Conservation (phyloP, 2,888 invertebrate genomes). For the Microplitis deprimator region DNA sequence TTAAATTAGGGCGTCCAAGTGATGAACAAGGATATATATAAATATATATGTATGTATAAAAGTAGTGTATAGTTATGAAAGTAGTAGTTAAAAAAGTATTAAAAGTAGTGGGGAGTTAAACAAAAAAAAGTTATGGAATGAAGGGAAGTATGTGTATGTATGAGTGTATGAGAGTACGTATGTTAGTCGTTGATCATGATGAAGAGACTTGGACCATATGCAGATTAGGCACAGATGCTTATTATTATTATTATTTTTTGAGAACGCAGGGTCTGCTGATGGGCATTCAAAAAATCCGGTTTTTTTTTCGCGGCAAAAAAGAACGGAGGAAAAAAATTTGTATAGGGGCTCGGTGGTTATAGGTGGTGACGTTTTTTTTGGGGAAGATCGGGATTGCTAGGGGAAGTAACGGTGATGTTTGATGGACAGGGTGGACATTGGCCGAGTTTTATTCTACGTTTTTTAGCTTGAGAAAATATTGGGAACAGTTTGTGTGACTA, state of each 20-base stretch:
- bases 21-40: conserved; percentile 24
- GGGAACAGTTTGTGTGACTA: no score
- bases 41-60: conserved; percentile 12
- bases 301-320: conserved; percentile 53
- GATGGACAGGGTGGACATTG: conserved; percentile 34
- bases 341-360: conserved; percentile 38
- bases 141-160: conserved; percentile 21
- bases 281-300: conserved; percentile 64
- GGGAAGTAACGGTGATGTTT: conserved; percentile 35
- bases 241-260: conserved; percentile 37
- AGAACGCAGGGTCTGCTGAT: conserved; percentile 41
- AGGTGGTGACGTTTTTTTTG: conserved; percentile 19
- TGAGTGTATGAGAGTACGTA: background rate
- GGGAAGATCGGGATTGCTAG: conserved; percentile 19
- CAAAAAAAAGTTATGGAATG: conserved; percentile 52
- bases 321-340: conserved; percentile 41
- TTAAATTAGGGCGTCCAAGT: conserved; percentile 61
- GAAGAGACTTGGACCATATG: conserved; percentile 63
- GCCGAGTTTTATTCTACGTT: background rate
- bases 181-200: conserved; percentile 7
- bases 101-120: conserved; percentile 49
- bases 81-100: conserved; percentile 12
- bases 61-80: conserved; percentile 2
- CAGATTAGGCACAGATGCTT: conserved; percentile 70
- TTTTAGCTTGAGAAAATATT: no score